These are phyloP conservation scores for Florisuga fusca DNA, from an alignment of 2,797 vertebrate species.

Conservation along the genomic window DNA sequence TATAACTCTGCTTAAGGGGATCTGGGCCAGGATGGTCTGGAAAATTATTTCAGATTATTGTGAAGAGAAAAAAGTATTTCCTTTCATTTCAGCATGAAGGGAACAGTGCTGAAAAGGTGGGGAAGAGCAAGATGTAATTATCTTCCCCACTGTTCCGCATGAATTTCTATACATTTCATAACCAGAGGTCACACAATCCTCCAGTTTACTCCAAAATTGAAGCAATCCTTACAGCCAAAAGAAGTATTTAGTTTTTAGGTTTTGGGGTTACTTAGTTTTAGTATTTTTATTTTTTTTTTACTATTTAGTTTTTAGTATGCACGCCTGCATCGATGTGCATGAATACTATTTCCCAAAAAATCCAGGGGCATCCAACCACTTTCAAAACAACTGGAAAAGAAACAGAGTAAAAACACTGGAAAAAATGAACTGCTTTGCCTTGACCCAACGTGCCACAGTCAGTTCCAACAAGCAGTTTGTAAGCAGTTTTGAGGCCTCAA, in stretches of 20 bases:
- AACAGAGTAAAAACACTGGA: neutral
- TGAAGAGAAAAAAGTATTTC: neutral
- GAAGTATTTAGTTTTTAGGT: neutral
- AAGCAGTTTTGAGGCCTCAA: neutral
- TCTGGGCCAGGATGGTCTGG: neutral
- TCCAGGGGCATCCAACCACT: neutral
- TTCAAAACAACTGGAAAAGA: conserved; percentile 21
- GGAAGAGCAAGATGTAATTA: neutral
- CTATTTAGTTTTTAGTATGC: neutral
- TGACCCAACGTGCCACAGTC: neutral
- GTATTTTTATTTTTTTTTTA: too few relatives aligned
- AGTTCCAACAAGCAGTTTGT: neutral
- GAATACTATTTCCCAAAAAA: conserved; percentile 20
- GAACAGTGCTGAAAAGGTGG: neutral
- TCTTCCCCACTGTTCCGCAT: neutral
- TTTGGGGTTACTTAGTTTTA: neutral
- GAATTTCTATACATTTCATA: neutral
- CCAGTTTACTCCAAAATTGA: neutral
- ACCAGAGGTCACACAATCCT: neutral
- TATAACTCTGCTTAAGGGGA: neutral
- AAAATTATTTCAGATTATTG: conserved; percentile 17
- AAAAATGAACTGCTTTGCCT: neutral
- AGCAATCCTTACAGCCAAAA: neutral
- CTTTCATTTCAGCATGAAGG: neutral
- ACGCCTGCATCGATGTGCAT: neutral